Percentiles rank a stretch among this genome's conserved stretches.
Conservation (phyloP, 1,140 invertebrate species). For the Drosophila sproati region DNA sequence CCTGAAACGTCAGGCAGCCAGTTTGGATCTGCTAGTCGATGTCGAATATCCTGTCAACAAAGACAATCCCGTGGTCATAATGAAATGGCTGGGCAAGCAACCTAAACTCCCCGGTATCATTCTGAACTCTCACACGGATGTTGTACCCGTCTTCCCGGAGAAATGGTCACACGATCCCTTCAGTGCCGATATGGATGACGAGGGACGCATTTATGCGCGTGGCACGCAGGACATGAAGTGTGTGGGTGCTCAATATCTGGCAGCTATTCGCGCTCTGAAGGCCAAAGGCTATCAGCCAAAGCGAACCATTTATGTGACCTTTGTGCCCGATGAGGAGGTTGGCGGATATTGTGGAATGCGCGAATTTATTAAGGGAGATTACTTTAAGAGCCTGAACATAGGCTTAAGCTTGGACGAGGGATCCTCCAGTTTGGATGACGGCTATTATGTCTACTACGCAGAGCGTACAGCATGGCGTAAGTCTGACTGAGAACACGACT, state of each 20-base stretch:
- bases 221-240: constrained; percentile 89
- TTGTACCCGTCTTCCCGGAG: constrained; percentile 91
- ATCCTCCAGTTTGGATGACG: constrained; percentile 87
- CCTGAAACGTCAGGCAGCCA: constrained; percentile 88
- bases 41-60: constrained; percentile 84
- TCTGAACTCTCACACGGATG: constrained; percentile 95
- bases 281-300: constrained; percentile 86
- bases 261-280: constrained; percentile 89
- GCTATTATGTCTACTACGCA: constrained; percentile 90
- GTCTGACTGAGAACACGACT: not conserved
- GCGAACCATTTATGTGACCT: constrained; percentile 91
- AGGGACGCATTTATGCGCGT: constrained; percentile 92
- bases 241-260: constrained; percentile 85
- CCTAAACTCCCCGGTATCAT: constrained; percentile 88
- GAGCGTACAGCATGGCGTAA: constrained; percentile 90
- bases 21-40: constrained; percentile 87
- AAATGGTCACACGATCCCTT: constrained; percentile 90
- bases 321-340: constrained; percentile 97
- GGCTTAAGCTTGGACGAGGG: constrained; percentile 96
- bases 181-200: constrained; percentile 89
- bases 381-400: constrained; percentile 94
- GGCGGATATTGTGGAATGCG: constrained; percentile 94
- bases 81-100: constrained; percentile 90
- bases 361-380: constrained; percentile 90
- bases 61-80: constrained; percentile 89